Conservation (phyloP, 2,797 vertebrate species). For the Melanotaenia maccullochi region DNA sequence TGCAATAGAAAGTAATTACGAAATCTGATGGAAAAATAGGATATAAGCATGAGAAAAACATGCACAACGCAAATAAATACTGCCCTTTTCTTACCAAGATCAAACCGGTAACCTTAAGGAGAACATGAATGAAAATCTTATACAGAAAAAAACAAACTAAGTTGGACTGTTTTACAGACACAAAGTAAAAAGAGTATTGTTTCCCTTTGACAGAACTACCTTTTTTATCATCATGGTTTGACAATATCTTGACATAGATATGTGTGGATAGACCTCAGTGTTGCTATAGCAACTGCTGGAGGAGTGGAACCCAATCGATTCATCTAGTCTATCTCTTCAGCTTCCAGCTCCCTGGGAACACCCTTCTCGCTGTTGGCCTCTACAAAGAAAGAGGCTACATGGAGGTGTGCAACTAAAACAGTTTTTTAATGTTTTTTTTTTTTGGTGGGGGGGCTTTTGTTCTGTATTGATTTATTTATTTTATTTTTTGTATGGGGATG, state of each 20-base stretch:
- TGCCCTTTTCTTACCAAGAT: background rate
- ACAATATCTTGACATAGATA: slow-evolving; percentile 49
- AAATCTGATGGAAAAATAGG: background rate
- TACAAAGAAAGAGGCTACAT: slow-evolving; percentile 63
- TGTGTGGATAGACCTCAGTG: slow-evolving; percentile 57
- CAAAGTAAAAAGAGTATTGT: background rate
- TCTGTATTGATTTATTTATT: slow-evolving; percentile 11
- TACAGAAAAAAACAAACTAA: background rate
- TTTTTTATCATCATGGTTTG: slow-evolving; percentile 31
- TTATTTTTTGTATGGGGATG: background rate
- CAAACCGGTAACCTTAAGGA: background rate
- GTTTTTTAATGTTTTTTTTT: background rate
- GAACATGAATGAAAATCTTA: background rate
- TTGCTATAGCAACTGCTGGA: slow-evolving; percentile 81
- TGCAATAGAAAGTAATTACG: background rate
- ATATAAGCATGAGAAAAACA: background rate
- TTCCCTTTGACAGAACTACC: slow-evolving; percentile 24
- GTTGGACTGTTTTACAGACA: background rate
- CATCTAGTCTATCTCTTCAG: slow-evolving; percentile 62
- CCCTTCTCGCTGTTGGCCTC: slow-evolving; percentile 64
- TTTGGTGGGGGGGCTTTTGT: slow-evolving; percentile 8
- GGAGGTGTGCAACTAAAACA: slow-evolving; percentile 1
- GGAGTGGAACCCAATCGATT: slow-evolving; percentile 70
- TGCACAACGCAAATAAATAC: background rate
- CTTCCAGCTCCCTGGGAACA: slow-evolving; percentile 76